Evolutionary conservation across 2,113 vertebrate genomes (phyloP).

Genomic region (Vicugna pacos): DNA sequence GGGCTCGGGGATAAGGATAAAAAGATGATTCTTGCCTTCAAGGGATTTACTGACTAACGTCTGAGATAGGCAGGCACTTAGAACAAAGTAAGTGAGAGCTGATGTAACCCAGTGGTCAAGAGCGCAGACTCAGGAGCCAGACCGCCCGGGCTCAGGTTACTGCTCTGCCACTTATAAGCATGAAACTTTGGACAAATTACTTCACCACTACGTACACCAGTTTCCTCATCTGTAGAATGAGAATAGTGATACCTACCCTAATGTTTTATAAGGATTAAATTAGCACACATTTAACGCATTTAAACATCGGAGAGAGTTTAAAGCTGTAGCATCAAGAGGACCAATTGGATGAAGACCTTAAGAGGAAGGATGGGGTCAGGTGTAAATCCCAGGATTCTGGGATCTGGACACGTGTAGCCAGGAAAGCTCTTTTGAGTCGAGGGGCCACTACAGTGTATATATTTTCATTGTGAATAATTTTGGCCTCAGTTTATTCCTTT

Average conservation of each 20-base stretch:
- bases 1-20: neutral
- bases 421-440: neutral
- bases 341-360: neutral
- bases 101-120: fast-evolving
- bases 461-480: neutral
- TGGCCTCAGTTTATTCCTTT: neutral
- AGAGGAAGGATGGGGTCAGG: neutral
- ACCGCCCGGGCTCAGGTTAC: neutral
- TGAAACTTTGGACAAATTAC: neutral
- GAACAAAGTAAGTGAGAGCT: neutral
- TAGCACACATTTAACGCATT: neutral
- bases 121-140: neutral
- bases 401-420: neutral
- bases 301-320: neutral
- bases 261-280: neutral
- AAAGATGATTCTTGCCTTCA: neutral
- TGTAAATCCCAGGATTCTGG: neutral
- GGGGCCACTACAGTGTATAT: neutral
- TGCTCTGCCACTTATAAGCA: too few relatives aligned
- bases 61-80: neutral
- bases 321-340: neutral
- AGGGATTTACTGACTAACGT: neutral
- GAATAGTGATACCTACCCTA: neutral
- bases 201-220: fast-evolving
- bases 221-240: neutral